Evolutionary conservation across 1,140 invertebrate genomes (phyloP).

Genomic region (Ruditapes philippinarum): DNA sequence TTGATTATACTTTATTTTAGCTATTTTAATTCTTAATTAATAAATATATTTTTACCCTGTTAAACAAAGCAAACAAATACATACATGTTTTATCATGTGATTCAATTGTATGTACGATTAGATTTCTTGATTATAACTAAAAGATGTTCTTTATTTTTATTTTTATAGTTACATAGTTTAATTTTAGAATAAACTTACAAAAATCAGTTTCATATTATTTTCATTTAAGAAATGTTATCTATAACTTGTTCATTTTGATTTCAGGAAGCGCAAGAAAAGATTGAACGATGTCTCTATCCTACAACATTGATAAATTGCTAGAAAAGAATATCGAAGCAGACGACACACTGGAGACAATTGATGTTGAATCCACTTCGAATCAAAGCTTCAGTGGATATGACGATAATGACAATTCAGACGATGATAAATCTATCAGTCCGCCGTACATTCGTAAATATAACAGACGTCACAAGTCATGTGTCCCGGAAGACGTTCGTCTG

Average conservation of each 20-base stretch:
- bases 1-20: no score
- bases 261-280: background rate
- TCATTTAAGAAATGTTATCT: no score
- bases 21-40: no score
- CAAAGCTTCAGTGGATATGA: slow-evolving; percentile 39
- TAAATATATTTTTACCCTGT: no score
- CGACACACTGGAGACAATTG: background rate
- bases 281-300: slow-evolving; percentile 25
- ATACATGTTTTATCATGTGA: no score
- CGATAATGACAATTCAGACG: slow-evolving; percentile 17
- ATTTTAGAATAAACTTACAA: background rate
- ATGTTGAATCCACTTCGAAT: slow-evolving; percentile 9
- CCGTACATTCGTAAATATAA: slow-evolving; percentile 38
- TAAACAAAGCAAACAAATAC: no score
- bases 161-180: background rate
- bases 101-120: no score
- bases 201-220: background rate
- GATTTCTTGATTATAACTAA: no score
- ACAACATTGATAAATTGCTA: slow-evolving; percentile 58
- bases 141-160: background rate
- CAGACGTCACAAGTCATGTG: slow-evolving; percentile 64
- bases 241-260: no score
- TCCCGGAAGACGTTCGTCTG: slow-evolving; percentile 80
- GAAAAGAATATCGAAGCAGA: background rate
- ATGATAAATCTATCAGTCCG: slow-evolving; percentile 38